These are phyloP conservation scores for Cheilosia scutellata DNA, from an alignment of 2,888 invertebrate species.

Conservation along the genomic window DNA sequence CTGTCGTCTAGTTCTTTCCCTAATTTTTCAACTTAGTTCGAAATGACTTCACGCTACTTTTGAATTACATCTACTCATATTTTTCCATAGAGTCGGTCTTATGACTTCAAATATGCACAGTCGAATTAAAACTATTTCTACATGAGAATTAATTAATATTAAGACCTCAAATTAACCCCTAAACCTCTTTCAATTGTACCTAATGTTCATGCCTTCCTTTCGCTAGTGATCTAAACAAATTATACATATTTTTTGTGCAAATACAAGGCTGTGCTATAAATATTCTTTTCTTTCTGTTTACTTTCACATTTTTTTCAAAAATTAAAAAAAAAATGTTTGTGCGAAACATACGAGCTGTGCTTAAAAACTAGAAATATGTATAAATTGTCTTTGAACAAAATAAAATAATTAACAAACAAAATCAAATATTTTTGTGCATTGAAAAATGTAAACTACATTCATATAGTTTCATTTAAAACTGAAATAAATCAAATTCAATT, in stretches of 20 bases:
- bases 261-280: constrained; percentile 15
- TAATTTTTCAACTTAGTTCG: too few species aligned
- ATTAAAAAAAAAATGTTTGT: constrained; percentile 37
- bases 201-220: constrained; percentile 33
- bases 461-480: constrained; percentile 61
- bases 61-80: too few species aligned
- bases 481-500: constrained; percentile 16
- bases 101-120: too few species aligned
- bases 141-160: too few species aligned
- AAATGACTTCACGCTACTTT: too few species aligned
- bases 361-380: constrained; percentile 57
- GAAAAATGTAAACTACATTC: constrained; percentile 67
- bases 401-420: constrained; percentile 24
- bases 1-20: too few species aligned
- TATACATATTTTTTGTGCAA: constrained; percentile 38
- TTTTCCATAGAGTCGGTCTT: too few species aligned
- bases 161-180: too few species aligned
- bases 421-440: constrained; percentile 56
- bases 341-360: constrained; percentile 75
- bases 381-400: constrained; percentile 25
- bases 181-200: constrained; percentile 8
- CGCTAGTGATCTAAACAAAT: constrained; percentile 26
- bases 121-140: too few species aligned
- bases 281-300: constrained; percentile 23
- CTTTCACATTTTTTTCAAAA: constrained; percentile 49